These are phyloP conservation scores for Aspidoscelis tigris DNA, from an alignment of 2,113 vertebrate species.

Conservation along the genomic window DNA sequence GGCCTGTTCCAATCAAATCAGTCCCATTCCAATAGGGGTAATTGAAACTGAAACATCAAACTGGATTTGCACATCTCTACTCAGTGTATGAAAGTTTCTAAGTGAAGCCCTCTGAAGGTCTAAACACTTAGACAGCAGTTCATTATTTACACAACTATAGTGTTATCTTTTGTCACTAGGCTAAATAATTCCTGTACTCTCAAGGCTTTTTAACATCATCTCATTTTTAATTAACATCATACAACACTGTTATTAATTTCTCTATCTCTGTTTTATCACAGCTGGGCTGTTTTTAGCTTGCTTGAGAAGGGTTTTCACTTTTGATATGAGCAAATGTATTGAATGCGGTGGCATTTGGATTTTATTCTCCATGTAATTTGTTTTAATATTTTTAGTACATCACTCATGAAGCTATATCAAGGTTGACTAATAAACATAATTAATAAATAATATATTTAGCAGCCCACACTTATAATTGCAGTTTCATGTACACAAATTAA, in stretches of 20 bases:
- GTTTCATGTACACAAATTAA: constrained; percentile 57
- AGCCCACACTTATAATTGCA: constrained; percentile 30
- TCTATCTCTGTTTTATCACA: not conserved
- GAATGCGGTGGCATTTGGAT: not conserved
- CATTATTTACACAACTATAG: not conserved
- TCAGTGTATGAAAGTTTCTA: not conserved
- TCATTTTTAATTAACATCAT: not conserved
- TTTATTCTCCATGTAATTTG: not conserved
- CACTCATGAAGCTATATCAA: not conserved
- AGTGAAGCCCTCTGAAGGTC: not conserved
- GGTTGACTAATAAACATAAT: not conserved
- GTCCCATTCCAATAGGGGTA: too few species aligned
- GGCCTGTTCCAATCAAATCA: too few species aligned
- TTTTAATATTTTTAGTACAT: not conserved
- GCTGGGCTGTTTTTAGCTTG: not conserved
- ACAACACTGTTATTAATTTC: not conserved
- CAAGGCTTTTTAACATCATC: not conserved
- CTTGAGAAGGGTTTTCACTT: not conserved
- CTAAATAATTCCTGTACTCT: not conserved
- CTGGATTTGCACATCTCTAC: not conserved
- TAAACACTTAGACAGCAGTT: not conserved
- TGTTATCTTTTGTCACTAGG: not conserved
- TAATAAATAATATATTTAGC: not conserved
- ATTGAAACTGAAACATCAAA: too few species aligned
- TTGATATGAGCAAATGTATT: not conserved